Percentiles rank a stretch among this genome's conserved stretches.
Conservation (phyloP, 2,888 invertebrate genomes). For the Erannis defoliaria region DNA sequence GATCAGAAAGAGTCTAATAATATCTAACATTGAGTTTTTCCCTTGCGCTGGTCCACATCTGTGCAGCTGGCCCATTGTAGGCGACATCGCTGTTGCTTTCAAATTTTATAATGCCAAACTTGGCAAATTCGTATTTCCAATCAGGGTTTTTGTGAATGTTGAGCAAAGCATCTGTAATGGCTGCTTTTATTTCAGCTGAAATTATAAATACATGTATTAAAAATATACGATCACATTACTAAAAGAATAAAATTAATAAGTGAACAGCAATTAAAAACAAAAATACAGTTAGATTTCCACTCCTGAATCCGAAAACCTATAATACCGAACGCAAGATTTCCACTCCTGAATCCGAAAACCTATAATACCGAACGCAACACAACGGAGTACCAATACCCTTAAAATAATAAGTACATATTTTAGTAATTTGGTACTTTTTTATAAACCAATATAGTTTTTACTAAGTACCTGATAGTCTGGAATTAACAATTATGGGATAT, state of each 20-base stretch:
- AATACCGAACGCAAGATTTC: too few relatives aligned
- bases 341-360: too few relatives aligned
- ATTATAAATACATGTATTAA: conserved; percentile 4
- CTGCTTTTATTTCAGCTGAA: conserved; percentile 71
- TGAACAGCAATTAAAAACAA: too few relatives aligned
- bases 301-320: too few relatives aligned
- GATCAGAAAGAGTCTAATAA: conserved; percentile 79
- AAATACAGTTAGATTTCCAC: too few relatives aligned
- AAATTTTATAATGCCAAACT: conserved; percentile 82
- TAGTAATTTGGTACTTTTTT: too few relatives aligned
- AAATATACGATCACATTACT: not conserved
- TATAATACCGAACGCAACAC: too few relatives aligned
- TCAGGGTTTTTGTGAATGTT: conserved; percentile 65
- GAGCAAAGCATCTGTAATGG: conserved; percentile 73
- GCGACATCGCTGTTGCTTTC: conserved; percentile 73
- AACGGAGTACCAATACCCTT: too few relatives aligned
- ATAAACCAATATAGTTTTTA: too few relatives aligned
- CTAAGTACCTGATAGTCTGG: conserved; percentile 84
- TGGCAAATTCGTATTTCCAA: conserved; percentile 77
- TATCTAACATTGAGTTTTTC: conserved; percentile 83
- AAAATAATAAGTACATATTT: too few relatives aligned
- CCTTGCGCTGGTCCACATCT: conserved; percentile 79
- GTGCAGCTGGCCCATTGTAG: conserved; percentile 82
- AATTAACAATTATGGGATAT: conserved; percentile 88
- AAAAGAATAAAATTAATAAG: too few relatives aligned